Percentiles rank a stretch among this genome's conserved stretches.
These are phyloP conservation scores for Hippoglossus hippoglossus DNA, from an alignment of 2,797 vertebrate species.

Conservation along the genomic window DNA sequence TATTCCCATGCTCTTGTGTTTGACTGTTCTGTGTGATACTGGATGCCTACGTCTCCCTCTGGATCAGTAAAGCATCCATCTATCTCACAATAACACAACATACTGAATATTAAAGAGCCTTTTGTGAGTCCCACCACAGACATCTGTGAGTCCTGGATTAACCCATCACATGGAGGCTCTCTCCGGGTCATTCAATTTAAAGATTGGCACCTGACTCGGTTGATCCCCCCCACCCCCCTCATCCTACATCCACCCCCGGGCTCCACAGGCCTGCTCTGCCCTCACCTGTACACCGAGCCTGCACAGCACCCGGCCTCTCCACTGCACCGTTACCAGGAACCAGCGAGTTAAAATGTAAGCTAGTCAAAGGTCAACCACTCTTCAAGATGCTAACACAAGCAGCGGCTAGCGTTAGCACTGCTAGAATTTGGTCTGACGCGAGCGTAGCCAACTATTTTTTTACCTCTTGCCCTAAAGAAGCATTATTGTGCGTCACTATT, in stretches of 20 bases:
- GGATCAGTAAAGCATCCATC: too few species aligned
- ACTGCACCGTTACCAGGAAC: neutral
- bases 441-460: too few species aligned
- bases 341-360: neutral
- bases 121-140: neutral
- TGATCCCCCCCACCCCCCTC: slow-evolving; percentile 24
- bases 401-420: neutral
- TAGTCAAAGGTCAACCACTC: neutral
- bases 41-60: too few species aligned
- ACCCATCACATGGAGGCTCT: slow-evolving; percentile 17
- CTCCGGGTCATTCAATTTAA: slow-evolving; percentile 62
- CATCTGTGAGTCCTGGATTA: slow-evolving; percentile 34
- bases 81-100: too few species aligned
- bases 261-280: neutral
- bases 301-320: neutral
- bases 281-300: neutral
- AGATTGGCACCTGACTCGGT: slow-evolving; percentile 49
- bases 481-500: neutral
- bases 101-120: too few species aligned
- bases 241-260: slow-evolving; percentile 11
- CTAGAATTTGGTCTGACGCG: too few species aligned
- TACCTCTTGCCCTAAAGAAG: too few species aligned
- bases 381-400: too few species aligned
- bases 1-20: too few species aligned
- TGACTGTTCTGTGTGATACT: too few species aligned